A percentile compares a stretch with the other conserved stretches of the same genome.
Conservation (phyloP, 2,113 vertebrate species). For the Sigmodon hispidus region DNA sequence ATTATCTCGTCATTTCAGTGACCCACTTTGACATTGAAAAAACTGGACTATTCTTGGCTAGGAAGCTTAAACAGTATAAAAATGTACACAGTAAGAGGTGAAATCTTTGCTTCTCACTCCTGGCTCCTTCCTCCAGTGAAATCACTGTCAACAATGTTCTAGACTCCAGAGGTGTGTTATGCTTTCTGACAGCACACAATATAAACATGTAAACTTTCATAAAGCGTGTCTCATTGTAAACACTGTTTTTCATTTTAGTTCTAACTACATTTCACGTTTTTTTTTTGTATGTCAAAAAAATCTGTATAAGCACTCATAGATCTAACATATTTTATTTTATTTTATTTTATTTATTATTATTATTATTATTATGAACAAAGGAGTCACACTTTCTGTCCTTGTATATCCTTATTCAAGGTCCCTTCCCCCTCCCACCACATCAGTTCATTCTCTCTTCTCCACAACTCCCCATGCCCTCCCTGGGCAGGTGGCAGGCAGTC, state of each 20-base stretch:
- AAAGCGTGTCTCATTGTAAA: not conserved
- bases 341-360: too few relatives aligned
- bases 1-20: constrained; percentile 33
- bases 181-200: constrained; percentile 21
- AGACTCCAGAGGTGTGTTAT: not conserved
- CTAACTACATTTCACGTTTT: not conserved
- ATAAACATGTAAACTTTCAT: not conserved
- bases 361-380: too few relatives aligned
- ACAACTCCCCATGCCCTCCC: too few relatives aligned
- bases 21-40: constrained; percentile 27
- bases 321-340: not conserved
- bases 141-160: constrained; percentile 13
- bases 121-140: not conserved
- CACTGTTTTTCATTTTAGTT: constrained; percentile 1
- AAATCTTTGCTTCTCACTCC: constrained; percentile 5
- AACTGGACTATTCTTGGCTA: constrained; percentile 54
- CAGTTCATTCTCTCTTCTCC: too few relatives aligned
- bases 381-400: too few relatives aligned
- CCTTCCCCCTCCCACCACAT: too few relatives aligned
- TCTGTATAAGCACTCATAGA: not conserved
- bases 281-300: not conserved
- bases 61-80: constrained; percentile 47
- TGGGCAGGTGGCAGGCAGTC: too few relatives aligned
- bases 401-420: too few relatives aligned
- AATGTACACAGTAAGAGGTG: constrained; percentile 51